Evolutionary conservation across 2,113 vertebrate species (phyloP).

Genomic region (Haplotaxodon microlepis): DNA sequence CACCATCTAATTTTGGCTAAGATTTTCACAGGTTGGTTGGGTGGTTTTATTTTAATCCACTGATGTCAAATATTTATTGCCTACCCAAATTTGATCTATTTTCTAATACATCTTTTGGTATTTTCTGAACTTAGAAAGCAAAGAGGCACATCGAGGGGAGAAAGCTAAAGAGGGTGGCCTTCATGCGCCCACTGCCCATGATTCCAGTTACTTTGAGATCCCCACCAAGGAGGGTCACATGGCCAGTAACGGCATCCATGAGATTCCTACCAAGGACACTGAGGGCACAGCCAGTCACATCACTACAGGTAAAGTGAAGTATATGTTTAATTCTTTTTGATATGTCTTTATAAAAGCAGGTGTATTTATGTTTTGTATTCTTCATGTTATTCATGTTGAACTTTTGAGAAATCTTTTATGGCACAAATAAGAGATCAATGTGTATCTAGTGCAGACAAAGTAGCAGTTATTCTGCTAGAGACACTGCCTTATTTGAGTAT

Average conservation of each 20-base stretch:
- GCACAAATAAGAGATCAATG: not conserved
- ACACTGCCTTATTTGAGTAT: not conserved
- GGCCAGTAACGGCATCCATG: slow-evolving; percentile 83
- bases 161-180: slow-evolving; percentile 80
- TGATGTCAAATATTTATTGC: not conserved
- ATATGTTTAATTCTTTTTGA: not conserved
- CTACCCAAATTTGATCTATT: not conserved
- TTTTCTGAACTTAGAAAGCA: slow-evolving; percentile 60
- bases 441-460: not conserved
- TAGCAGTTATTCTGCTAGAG: not conserved
- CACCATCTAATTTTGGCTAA: not conserved
- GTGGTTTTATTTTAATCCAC: not conserved
- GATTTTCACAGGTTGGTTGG: not conserved
- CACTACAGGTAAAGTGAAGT: slow-evolving; percentile 60
- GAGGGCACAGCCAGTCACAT: slow-evolving; percentile 67
- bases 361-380: not conserved
- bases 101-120: not conserved
- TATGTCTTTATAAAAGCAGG: not conserved
- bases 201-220: slow-evolving; percentile 93
- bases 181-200: slow-evolving; percentile 75
- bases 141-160: slow-evolving; percentile 80
- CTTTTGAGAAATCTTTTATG: not conserved
- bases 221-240: slow-evolving; percentile 89
- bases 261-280: slow-evolving; percentile 93
- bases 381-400: not conserved